Evolutionary conservation across 1,140 invertebrate genomes (phyloP).

Genomic region (Drosophila mayri): DNA sequence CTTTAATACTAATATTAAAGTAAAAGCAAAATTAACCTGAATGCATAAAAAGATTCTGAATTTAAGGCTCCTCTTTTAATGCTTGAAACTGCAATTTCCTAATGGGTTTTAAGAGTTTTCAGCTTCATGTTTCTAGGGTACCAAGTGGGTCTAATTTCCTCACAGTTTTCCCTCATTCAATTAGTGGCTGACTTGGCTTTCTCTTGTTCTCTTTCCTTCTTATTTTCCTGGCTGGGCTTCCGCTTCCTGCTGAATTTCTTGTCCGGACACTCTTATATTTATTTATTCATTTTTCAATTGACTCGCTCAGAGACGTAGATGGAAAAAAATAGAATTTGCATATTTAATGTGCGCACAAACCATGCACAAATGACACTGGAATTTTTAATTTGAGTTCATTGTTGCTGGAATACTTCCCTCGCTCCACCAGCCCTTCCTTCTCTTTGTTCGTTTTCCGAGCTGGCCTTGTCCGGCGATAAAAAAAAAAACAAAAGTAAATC

Average conservation of each 20-base stretch:
- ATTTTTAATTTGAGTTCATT: constrained; percentile 66
- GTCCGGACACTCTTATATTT: constrained; percentile 52
- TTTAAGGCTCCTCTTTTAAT: background rate
- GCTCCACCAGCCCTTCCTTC: constrained; percentile 15
- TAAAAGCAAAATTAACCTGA: too few relatives aligned
- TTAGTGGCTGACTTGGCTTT: constrained; percentile 13
- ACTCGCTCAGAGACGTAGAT: constrained; percentile 30
- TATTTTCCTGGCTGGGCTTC: constrained; percentile 20
- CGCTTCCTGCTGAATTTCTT: constrained; percentile 33
- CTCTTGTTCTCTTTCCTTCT: background rate
- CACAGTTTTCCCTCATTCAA: constrained; percentile 5
- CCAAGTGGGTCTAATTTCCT: background rate
- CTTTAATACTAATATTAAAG: background rate
- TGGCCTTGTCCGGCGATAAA: constrained; percentile 43
- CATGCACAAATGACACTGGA: constrained; percentile 62
- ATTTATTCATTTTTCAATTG: constrained; percentile 73
- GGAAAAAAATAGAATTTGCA: constrained; percentile 58
- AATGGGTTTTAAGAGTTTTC: background rate
- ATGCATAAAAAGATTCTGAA: too few relatives aligned
- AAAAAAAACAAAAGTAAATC: constrained; percentile 16
- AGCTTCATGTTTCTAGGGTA: background rate
- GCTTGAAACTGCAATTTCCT: background rate
- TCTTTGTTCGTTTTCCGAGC: constrained; percentile 16
- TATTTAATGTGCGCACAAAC: constrained; percentile 69
- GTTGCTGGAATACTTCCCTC: constrained; percentile 47